Conservation (phyloP, 2,113 vertebrate genomes). For the Athene noctua region DNA sequence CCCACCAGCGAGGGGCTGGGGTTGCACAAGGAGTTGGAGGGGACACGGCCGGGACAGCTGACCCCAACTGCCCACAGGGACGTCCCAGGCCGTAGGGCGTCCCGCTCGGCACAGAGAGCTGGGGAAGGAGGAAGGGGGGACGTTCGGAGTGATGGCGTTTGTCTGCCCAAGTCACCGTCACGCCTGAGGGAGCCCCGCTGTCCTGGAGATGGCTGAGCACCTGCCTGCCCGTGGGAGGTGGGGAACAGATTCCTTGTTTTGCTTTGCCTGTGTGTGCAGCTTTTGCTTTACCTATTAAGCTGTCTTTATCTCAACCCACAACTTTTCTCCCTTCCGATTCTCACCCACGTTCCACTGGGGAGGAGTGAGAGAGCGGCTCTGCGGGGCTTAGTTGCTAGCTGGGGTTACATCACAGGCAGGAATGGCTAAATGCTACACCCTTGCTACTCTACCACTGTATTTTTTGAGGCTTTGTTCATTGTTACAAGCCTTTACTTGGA, state of each 20-base stretch:
- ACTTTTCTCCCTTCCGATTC: too few relatives aligned
- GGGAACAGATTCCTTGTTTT: not conserved
- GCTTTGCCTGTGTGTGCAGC: not conserved
- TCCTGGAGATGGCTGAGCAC: not conserved
- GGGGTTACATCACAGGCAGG: not conserved
- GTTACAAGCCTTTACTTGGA: not conserved
- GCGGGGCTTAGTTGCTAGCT: not conserved
- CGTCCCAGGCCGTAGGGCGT: rapidly evolving
- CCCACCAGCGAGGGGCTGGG: not conserved
- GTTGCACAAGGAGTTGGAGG: too few relatives aligned
- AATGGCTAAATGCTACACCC: too few relatives aligned
- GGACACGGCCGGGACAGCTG: not conserved
- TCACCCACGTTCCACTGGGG: rapidly evolving
- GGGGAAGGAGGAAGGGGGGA: not conserved
- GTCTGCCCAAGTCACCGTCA: not conserved
- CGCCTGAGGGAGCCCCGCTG: not conserved
- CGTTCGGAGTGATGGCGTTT: rapidly evolving
- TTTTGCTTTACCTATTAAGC: not conserved
- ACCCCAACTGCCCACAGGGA: not conserved
- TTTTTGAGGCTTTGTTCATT: not conserved
- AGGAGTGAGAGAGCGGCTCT: not conserved
- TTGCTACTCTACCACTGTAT: rapidly evolving
- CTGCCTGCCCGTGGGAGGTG: not conserved
- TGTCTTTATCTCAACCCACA: not conserved
- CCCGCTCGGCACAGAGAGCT: not conserved